Evolutionary conservation across 2,888 invertebrate genomes (phyloP), one percentile per base, ranked within the genome.

Genomic region (Metacarcinus magister): DNA sequence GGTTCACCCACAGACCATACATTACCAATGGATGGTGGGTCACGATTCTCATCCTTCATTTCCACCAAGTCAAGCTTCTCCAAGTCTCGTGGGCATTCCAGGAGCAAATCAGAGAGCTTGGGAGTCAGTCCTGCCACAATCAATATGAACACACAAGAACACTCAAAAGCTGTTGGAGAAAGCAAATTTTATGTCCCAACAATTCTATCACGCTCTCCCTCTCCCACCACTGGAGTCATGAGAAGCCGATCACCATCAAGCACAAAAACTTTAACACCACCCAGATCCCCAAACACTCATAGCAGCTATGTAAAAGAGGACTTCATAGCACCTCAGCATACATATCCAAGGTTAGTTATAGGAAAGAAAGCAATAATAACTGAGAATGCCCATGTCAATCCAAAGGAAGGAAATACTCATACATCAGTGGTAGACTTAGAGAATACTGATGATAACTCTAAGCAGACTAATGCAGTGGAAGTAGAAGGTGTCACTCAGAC

Each of bases 61-160:
- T 93, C 93, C n/a, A 43, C 93, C 39, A 43, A 67, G 16, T 48
- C 92, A 32, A 95, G 32, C 67, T 67, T 44, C n/a, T 48, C 82
- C 44, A 75, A 46, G 39, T 60, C 46, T 28, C 92, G 4, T 60
- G 95, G 95, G 19, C 96, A 96, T 82, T 46, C 93, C 89, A 93
- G 96, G 39, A 96, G 96, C 60, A 94, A 89, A 60, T 95, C 96
- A 32, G 96, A 96, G 67, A 96, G 87, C n/a, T 13, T 95, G n/a
- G 87, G 92, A 93, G 23, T 82, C 23, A 90, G 48, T 28, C 54
- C 87, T n/a, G 19, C n/a, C 16, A 0, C 19, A 87, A 4, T 19
- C 23, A 87, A 95, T 8, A 28, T 32, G 23, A 43, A 32, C 54
- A 48, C 39, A 67, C 93, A 60, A n/a, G 92, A 92, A n/a, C 23